Conservation (phyloP, 2,888 invertebrate species). For the Drosophila eohydei region DNA sequence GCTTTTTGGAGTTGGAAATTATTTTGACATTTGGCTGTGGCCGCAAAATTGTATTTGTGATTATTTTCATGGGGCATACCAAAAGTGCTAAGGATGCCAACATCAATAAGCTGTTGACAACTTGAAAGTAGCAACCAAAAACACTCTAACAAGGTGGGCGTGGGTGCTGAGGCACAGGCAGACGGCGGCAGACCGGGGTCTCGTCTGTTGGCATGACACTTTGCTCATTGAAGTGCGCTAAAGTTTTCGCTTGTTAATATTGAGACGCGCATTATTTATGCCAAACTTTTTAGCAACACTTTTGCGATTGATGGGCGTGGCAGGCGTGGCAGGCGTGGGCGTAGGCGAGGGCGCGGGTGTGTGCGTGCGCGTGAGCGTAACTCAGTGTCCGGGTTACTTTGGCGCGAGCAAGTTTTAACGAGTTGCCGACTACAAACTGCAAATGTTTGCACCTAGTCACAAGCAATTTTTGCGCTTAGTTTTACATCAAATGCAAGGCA, state of each 20-base stretch:
- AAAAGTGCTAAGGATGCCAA: constrained; percentile 55
- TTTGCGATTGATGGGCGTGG: constrained; percentile 57
- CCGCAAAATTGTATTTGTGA: constrained; percentile 44
- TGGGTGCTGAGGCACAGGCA: neutral
- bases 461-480: constrained; percentile 61
- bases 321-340: constrained; percentile 35
- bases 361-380: constrained; percentile 34
- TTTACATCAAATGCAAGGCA: constrained; percentile 44
- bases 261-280: constrained; percentile 75
- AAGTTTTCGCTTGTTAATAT: constrained; percentile 74
- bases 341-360: neutral
- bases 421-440: constrained; percentile 51
- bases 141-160: constrained; percentile 25
- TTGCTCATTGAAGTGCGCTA: constrained; percentile 67
- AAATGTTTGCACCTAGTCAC: constrained; percentile 58
- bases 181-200: neutral
- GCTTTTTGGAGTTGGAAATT: constrained; percentile 50
- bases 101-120: constrained; percentile 72
- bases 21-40: constrained; percentile 56
- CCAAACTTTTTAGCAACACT: constrained; percentile 71
- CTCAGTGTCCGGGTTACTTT: constrained; percentile 27
- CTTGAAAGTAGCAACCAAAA: constrained; percentile 43
- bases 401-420: constrained; percentile 67
- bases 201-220: constrained; percentile 51
- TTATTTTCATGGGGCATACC: constrained; percentile 30